phyloP scores from a whole-genome alignment of 1,140 invertebrate species.

The Trichomalopsis sarcophagae region DNA sequence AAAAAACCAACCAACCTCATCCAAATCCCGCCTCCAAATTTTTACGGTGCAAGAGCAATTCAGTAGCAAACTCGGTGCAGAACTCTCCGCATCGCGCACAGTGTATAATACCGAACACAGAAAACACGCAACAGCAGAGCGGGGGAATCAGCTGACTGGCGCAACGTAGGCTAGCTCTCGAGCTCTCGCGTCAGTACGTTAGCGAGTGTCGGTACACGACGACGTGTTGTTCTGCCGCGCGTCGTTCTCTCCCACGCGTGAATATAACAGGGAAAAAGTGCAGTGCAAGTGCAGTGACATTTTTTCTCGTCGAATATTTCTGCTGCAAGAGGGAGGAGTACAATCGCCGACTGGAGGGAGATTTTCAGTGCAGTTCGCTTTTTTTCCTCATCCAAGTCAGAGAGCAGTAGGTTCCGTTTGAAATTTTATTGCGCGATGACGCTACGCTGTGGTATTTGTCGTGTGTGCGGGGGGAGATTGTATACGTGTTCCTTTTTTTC shows the following conservation, averaged over 20 bases:
- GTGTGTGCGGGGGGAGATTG: too few relatives aligned
- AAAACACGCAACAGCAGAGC: neutral
- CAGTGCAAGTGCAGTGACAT: neutral
- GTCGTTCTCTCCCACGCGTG: neutral
- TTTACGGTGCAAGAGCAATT: neutral
- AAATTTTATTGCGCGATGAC: too few relatives aligned
- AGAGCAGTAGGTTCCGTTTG: too few relatives aligned
- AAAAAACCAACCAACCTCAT: too few relatives aligned
- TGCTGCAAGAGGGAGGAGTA: too few relatives aligned
- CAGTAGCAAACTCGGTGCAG: neutral
- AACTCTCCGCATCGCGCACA: neutral
- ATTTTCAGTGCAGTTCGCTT: too few relatives aligned
- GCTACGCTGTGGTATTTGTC: too few relatives aligned
- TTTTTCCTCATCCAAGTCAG: too few relatives aligned
- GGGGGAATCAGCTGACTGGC: conserved; percentile 59
- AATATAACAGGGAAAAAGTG: neutral
- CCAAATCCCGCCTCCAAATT: too few relatives aligned
- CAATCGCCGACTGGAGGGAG: too few relatives aligned
- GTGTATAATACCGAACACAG: too few relatives aligned
- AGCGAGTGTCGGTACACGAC: neutral
- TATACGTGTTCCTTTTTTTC: too few relatives aligned
- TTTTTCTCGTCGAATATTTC: neutral
- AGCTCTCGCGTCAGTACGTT: neutral
- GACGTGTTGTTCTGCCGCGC: neutral
- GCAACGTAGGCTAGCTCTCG: conserved; percentile 9